Evolutionary conservation across 1,140 invertebrate genomes (phyloP).

Genomic region (Augochlora pura): DNA sequence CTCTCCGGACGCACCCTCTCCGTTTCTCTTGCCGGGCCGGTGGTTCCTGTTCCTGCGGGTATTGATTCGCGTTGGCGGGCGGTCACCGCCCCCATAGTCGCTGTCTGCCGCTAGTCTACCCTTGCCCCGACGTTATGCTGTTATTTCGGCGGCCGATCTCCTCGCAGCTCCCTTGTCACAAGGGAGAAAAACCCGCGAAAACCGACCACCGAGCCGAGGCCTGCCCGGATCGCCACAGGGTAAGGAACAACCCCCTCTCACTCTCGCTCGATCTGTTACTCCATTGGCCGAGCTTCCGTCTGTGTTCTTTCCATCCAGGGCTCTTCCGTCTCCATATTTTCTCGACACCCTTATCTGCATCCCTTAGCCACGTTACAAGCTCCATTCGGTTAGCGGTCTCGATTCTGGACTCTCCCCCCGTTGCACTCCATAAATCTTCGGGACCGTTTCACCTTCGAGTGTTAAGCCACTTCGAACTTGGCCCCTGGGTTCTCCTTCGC

Average conservation of each 20-base stretch:
- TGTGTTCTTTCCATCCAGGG: too few relatives aligned
- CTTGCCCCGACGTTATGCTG: conserved; percentile 67
- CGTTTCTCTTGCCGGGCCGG: conserved; percentile 68
- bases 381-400: too few relatives aligned
- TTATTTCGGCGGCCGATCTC: conserved; percentile 72
- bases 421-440: too few relatives aligned
- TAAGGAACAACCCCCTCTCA: conserved; percentile 7
- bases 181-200: conserved; percentile 30
- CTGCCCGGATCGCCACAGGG: conserved; percentile 18
- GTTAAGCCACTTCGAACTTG: too few relatives aligned
- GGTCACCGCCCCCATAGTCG: conserved; percentile 79
- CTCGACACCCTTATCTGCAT: too few relatives aligned
- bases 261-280: not conserved
- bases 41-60: conserved; percentile 81
- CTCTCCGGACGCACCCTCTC: conserved; percentile 59
- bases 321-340: too few relatives aligned
- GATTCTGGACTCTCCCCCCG: too few relatives aligned
- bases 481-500: too few relatives aligned
- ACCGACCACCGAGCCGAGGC: not conserved
- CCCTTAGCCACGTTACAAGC: too few relatives aligned
- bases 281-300: not conserved
- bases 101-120: conserved; percentile 79
- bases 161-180: conserved; percentile 56
- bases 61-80: conserved; percentile 80
- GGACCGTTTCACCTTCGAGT: too few relatives aligned